Evolutionary conservation across 2,888 invertebrate species (phyloP), one percentile per base, ranked within the genome.

Genomic region (Pyralis farinalis): DNA sequence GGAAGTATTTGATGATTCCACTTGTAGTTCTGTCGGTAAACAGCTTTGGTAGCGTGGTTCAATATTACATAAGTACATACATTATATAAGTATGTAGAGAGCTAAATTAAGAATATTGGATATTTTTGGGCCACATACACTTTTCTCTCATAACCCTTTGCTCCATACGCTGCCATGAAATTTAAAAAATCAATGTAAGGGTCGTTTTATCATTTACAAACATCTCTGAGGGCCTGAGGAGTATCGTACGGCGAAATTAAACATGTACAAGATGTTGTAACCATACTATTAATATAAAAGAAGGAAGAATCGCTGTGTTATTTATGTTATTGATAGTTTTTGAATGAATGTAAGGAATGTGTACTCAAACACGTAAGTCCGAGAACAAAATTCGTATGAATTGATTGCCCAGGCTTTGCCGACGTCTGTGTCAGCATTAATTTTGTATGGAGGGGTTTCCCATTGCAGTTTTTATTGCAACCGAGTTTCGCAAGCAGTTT

Each of bases 211-310:
- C n/a, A n/a, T n/a, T 34, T 9, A 28, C 37, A 42, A 50, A 42
- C 43, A 47, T 33, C 40, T 42, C 25, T 16, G 9, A 33, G 7
- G 25, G 42, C 44, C 39, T 37, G 42, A 50, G 44, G 51, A 51
- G 42, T 32, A 39, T 35, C 44, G 46, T 47, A 45, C 42, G 43
- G 11, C 21, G 43, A 42, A 51, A 47, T 48, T 40, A 38, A 31
- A 36, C 36, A 37, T 43, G 52, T 47, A 30, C 49, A 47, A 52
- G 40, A 46, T 47, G 55, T 34, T 44, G 40, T 52, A 52, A 51
- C 51, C 45, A 33, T 31, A 44, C 46, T 43, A 47, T 49, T 51
- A 50, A 49, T 54, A 51, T 40, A 11, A 29, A 47, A 48, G 45
- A 39, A 47, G 41, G 25, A 42, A 20, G 28, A 40, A 43, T 31